Conservation (phyloP, 2,888 invertebrate genomes). For the Ctena decussata region DNA sequence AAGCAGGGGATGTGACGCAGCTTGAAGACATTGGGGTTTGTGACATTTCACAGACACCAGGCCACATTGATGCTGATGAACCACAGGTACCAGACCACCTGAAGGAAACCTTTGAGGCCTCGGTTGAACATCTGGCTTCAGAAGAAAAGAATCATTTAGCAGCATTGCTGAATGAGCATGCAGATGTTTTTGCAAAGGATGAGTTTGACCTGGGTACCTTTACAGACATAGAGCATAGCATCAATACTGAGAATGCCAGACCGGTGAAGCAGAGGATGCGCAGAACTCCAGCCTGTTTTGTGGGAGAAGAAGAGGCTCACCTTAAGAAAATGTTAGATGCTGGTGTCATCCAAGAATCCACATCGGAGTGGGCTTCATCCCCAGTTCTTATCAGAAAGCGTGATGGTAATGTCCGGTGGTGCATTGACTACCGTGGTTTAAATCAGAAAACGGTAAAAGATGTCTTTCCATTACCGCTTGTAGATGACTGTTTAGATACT, state of each 20-base stretch:
- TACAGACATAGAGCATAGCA: conserved; percentile 41
- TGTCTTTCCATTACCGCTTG: conserved; percentile 43
- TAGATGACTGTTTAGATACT: conserved; percentile 56
- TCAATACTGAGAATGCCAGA: conserved; percentile 37
- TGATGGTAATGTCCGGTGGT: conserved; percentile 46
- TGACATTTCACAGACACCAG: background rate
- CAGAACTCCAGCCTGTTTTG: conserved; percentile 51
- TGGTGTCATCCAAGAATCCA: conserved; percentile 50
- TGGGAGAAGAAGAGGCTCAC: conserved; percentile 48
- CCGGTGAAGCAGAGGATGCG: conserved; percentile 54
- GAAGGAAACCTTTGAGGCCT: background rate
- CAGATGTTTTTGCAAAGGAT: conserved; percentile 50
- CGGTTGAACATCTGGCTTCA: background rate
- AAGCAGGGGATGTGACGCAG: background rate
- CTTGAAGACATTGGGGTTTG: background rate
- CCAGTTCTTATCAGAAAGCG: conserved; percentile 51
- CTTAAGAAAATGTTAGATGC: conserved; percentile 45
- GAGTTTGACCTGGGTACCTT: conserved; percentile 50
- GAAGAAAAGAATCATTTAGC: conserved; percentile 8
- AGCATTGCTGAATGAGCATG: conserved; percentile 20
- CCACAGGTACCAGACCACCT: conserved; percentile 17
- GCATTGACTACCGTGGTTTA: conserved; percentile 48
- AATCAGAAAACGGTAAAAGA: conserved; percentile 53
- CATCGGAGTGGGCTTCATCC: conserved; percentile 52
- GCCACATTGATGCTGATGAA: too few species aligned